Evolutionary conservation across 2,888 invertebrate species (phyloP), one percentile per base, ranked within the genome.

Genomic region (Polydrusus pterygomalis): DNA sequence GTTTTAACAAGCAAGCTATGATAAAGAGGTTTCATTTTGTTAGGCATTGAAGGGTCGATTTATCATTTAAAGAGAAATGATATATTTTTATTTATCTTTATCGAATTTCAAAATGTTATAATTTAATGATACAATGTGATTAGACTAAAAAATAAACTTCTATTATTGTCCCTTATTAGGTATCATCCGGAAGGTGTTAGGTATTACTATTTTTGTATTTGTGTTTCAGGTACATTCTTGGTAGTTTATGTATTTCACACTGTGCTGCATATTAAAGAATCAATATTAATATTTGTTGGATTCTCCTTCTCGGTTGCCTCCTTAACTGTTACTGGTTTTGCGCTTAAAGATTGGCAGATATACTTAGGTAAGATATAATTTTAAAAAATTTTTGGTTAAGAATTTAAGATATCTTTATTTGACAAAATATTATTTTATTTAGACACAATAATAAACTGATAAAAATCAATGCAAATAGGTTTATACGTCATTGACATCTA

Each of bases 191-290:
- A 25, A 25, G 25, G 25, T 25, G 5, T 25, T 43, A 2, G 6
- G n/a, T n/a, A 43, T 43, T 1, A 43, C 6, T n/a, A 13, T 9
- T 43, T 9, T 11, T 43, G 40, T 45, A 11, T 20, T 20, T 20
- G 20, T 49, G 7, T 78, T 78, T 45, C 90, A 11, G 93, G 93
- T 0, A 89, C 91, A 0, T 85, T 92, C 73, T 47, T 91, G 13
- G 92, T 92, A 7, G 89, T 92, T 0, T 89, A 88, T 79, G 34
- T 92, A n/a, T 82, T 93, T 2, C 89, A 91, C 77, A 90, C 88
- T 81, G 81, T 89, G 9, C 81, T 90, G 17, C 83, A 84, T 73
- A 82, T 90, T 7, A 85, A 86, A 40, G 90, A 91, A 84, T 82
- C 89, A 60, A 80, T 86, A 38, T 83, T 90, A 51, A 83, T 89